Base-by-base conservation (phyloP, 2,888 invertebrate genomes). In the Drosophila suboccidentalis region DNA sequence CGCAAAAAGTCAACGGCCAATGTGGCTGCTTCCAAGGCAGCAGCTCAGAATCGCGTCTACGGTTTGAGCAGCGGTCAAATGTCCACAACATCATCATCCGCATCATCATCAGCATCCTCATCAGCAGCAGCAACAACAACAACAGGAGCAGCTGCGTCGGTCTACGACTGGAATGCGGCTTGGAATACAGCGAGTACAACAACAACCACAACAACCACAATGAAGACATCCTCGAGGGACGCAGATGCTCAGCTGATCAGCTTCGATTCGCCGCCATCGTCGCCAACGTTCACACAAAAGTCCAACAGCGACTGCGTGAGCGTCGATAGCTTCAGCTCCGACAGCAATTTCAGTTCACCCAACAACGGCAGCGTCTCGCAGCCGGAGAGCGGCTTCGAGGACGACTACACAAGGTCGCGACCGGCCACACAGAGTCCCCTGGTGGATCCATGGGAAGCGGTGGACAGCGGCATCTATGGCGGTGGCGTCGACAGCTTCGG, bases 341-440 rank as follows among this genome's bases (percentile, higher is more conserved):
- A 96, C 91, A 95, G 95, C 38, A 95, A 95, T 73, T 94, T 94
- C 59, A 95, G 95, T 84, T 92, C 92, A 2, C 92, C 93, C 13
- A 90, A 92, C 65, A 92, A 92, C 77, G 95, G 95, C 15, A 95
- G 95, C 87, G 94, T 94, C 8, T 96, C 96, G 4, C 95, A 96
- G 90, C 95, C 95, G 46, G 96, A 96, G 90, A 96, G 96, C 92
- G 96, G 96, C 4, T 97, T 97, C 90, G 97, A 97, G 92, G 97
- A 97, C 93, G 97, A 97, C 91, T 96, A 96, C 44, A 70, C 75
- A 8, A 82, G 91, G 13, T 91, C 92, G 19, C 96, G 96, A 90
- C 91, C 91, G 13, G 82, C 90, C 10, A 91, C 92, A 13, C 90
- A 91, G 39, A 92, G 91, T 75, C 92, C 92, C 0, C 61, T 90